These are phyloP conservation scores for Phalanger gymnotis DNA, from an alignment of 2,797 vertebrate genomes.

Conservation along the genomic window DNA sequence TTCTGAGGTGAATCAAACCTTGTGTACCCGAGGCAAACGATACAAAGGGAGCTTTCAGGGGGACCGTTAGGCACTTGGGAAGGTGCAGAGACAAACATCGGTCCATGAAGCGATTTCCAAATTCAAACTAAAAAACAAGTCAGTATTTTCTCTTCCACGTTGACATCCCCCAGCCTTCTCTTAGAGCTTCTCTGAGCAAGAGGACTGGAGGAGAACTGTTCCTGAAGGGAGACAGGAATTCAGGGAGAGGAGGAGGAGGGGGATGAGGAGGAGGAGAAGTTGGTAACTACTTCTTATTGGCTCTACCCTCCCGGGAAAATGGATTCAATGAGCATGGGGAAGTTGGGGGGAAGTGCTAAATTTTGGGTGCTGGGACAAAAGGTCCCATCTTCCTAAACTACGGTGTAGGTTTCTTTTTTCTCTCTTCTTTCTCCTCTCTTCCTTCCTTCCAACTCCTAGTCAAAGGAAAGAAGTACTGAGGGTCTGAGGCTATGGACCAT, in stretches of 20 bases:
- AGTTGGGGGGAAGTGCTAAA: neutral
- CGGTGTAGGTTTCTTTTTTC: neutral
- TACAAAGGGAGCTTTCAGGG: conserved; percentile 84
- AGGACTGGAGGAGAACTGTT: neutral
- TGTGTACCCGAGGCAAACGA: conserved; percentile 68
- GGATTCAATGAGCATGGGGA: neutral
- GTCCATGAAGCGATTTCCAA: conserved; percentile 34
- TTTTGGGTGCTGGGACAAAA: neutral
- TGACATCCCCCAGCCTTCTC: neutral
- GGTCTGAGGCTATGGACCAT: neutral
- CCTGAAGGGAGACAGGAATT: neutral
- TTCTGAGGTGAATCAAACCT: conserved; percentile 83
- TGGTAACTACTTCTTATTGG: neutral
- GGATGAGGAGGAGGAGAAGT: neutral
- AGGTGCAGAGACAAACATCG: conserved; percentile 55
- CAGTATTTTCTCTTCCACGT: neutral
- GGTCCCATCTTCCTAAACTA: neutral
- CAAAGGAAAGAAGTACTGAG: neutral
- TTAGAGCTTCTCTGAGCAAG: neutral
- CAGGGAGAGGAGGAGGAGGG: neutral
- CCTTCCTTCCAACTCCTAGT: neutral
- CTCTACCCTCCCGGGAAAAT: neutral
- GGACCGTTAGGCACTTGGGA: conserved; percentile 52
- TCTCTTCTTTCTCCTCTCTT: neutral
- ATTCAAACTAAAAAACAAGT: conserved; percentile 54